Base-by-base conservation (phyloP, 2,888 invertebrate genomes). In the Philonicus albiceps region DNA sequence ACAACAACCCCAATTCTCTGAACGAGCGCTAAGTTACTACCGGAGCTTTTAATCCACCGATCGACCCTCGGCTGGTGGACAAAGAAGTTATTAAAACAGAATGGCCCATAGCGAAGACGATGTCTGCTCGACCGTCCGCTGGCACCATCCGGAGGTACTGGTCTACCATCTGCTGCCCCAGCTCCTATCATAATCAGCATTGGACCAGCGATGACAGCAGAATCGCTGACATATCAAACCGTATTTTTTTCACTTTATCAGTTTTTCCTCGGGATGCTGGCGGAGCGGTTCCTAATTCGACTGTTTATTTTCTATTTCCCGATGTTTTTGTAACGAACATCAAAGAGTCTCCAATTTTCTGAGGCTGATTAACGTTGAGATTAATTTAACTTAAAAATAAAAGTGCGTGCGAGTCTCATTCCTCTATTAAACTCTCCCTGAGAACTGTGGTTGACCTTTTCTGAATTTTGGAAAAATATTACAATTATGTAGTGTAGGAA, bases 11-110 rank as follows among this genome's bases (percentile, higher is more conserved):
- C 78, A 75, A 8, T 75, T 27, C 31, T 8, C 75, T 11, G 43
- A 75, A 75, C 49, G 22, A 22, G 22, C 22, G 64, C 22, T 27
- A 64, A 64, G 19, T 64, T 27, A 40, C 43, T 19, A 40, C 43
- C 8, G 76, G 76, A 43, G 76, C 43, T 40, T 76, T 76, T 76
- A 76, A 76, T 76, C 76, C 76, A 22, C 37, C 22, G 40, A 75
- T 2, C 37, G 19, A 64, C 34, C 76, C 37, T 76, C 13, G n/a
- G 75, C n/a, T 34, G 40, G 8, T 43, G 76, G 76, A 40, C 76
- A 76, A 19, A 76, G 76, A 40, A 43, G 22, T 22, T 40, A 76
- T 76, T n/a, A 76, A 31, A 76, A 34, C 5, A 3, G 19, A 76
- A 22, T 13, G 40, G 40, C 43, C 34, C 31, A 7, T 34, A 74